Conservation (phyloP, 2,888 invertebrate species). For the Hofmannophila pseudospretella region DNA sequence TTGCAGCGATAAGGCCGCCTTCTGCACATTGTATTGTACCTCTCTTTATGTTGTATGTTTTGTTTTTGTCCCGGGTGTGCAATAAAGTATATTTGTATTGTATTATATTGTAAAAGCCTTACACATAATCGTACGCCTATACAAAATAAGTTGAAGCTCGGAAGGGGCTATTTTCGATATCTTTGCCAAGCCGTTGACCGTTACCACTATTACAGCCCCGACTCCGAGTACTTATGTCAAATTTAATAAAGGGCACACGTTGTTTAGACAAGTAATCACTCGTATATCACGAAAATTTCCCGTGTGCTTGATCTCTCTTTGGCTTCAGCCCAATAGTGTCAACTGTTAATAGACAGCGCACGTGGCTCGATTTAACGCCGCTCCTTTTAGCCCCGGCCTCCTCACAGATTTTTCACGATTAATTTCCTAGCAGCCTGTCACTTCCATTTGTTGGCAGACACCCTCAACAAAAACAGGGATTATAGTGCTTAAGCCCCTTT, state of each 20-base stretch:
- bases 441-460: constrained; percentile 68
- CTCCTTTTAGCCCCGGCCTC: constrained; percentile 32
- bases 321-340: constrained; percentile 65
- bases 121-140: too few species aligned
- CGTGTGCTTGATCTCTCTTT: constrained; percentile 32
- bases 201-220: too few species aligned
- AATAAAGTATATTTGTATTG: too few species aligned
- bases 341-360: constrained; percentile 70
- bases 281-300: constrained; percentile 4
- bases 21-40: too few species aligned
- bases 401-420: constrained; percentile 72
- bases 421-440: constrained; percentile 69
- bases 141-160: too few species aligned
- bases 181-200: too few species aligned
- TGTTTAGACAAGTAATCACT: not conserved
- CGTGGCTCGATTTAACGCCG: constrained; percentile 64
- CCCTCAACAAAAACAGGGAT: constrained; percentile 73
- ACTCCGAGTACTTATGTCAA: too few species aligned
- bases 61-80: too few species aligned
- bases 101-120: too few species aligned
- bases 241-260: not conserved
- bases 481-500: constrained; percentile 59
- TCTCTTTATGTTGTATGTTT: too few species aligned
- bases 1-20: too few species aligned
- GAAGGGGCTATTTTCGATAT: too few species aligned